These are phyloP conservation scores for Scolopax rusticola DNA, from an alignment of 2,797 vertebrate species.

Conservation along the genomic window DNA sequence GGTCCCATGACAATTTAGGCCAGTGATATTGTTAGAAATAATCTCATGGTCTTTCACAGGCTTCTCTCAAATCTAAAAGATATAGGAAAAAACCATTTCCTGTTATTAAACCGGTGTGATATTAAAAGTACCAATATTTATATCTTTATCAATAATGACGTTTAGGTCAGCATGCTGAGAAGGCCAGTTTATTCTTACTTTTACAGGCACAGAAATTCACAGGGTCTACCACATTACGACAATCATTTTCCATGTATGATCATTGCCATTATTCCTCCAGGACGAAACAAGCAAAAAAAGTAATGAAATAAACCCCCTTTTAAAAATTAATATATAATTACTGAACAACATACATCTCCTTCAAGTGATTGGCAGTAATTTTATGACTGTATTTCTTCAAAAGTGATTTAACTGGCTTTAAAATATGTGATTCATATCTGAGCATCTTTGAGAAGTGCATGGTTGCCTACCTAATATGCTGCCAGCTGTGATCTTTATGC, in stretches of 20 bases:
- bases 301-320: not conserved
- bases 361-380: not conserved
- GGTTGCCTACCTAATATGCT: not conserved
- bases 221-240: not conserved
- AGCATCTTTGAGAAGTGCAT: not conserved
- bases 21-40: not conserved
- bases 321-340: not conserved
- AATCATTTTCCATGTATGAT: not conserved
- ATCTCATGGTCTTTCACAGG: not conserved
- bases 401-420: not conserved
- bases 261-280: not conserved
- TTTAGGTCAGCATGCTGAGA: not conserved
- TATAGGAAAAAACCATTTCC: accelerated
- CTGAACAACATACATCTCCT: not conserved
- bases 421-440: not conserved
- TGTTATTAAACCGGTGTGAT: not conserved
- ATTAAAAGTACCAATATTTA: not conserved
- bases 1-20: not conserved
- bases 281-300: not conserved
- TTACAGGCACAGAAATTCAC: not conserved
- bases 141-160: not conserved
- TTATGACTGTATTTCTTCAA: not conserved
- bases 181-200: not conserved
- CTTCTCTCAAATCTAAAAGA: not conserved
- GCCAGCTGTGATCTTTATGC: not conserved